A percentile compares a stretch with the other conserved stretches of the same genome.
phyloP scores from a whole-genome alignment of 2,888 invertebrate species.

The Drosophila kokeensis region DNA sequence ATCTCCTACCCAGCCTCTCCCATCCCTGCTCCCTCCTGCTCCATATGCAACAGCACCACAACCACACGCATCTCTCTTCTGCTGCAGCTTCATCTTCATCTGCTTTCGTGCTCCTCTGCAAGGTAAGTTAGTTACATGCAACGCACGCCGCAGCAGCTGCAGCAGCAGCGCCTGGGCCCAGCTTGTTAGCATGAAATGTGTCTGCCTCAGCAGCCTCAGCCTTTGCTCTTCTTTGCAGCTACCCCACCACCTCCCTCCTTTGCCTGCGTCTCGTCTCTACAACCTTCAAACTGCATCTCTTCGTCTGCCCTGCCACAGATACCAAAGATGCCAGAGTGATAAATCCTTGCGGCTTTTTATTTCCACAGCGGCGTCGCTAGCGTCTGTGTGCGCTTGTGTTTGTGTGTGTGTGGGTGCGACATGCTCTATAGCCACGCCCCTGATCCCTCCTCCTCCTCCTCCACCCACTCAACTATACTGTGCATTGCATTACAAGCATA shows the following conservation, averaged over 20 bases:
- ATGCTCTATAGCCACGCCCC: conserved; percentile 56
- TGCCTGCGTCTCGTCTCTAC: neutral
- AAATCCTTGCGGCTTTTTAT: conserved; percentile 81
- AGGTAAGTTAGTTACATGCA: conserved; percentile 73
- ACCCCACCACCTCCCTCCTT: neutral
- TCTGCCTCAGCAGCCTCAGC: conserved; percentile 41
- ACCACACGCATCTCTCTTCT: neutral
- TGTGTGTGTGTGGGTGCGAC: conserved; percentile 56
- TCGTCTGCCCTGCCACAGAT: conserved; percentile 24
- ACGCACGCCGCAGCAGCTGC: conserved; percentile 6
- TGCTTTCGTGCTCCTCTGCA: conserved; percentile 1
- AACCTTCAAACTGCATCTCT: neutral
- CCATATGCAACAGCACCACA: conserved; percentile 10
- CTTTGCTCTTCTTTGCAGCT: neutral
- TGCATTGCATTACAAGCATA: conserved; percentile 79
- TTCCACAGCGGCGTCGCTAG: conserved; percentile 53
- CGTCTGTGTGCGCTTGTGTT: neutral
- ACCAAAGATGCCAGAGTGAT: conserved; percentile 77
- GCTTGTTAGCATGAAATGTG: conserved; percentile 81
- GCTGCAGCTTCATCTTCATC: neutral
- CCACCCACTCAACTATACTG: conserved; percentile 22
- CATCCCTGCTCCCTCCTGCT: neutral
- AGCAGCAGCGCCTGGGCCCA: conserved; percentile 25
- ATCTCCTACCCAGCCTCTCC: neutral
- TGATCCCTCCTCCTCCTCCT: neutral